Percentiles rank a stretch among this genome's conserved stretches.
phyloP scores from a whole-genome alignment of 2,113 vertebrate species.

The Corythaixoides concolor region DNA sequence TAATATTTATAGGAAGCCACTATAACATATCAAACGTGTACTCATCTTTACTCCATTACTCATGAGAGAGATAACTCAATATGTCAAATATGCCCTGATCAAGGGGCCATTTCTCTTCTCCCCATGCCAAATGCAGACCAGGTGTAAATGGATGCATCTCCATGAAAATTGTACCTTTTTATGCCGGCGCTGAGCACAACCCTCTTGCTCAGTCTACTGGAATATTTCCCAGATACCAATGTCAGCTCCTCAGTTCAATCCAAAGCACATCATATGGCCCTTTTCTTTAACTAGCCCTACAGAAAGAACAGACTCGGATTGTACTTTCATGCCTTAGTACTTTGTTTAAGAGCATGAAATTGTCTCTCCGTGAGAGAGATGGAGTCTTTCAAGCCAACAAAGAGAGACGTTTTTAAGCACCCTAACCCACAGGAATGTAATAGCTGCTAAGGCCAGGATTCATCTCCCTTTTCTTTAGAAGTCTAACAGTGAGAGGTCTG shows the following conservation, averaged over 20 bases:
- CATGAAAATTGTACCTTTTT: conserved; percentile 13
- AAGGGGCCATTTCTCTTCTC: conserved; percentile 57
- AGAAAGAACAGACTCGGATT: conserved; percentile 10
- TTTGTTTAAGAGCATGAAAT: conserved; percentile 64
- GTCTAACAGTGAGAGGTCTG: neutral
- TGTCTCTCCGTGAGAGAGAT: conserved; percentile 17
- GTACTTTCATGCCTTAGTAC: conserved; percentile 55
- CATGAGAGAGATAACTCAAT: conserved; percentile 39
- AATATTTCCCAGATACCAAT: conserved; percentile 41
- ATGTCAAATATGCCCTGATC: conserved; percentile 44
- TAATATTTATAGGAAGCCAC: conserved; percentile 60
- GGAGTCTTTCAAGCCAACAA: conserved; percentile 33
- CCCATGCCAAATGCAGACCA: conserved; percentile 26
- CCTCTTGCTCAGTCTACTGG: conserved; percentile 32
- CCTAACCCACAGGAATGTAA: conserved; percentile 22
- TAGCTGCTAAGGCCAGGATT: conserved; percentile 30
- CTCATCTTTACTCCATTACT: conserved; percentile 58
- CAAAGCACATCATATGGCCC: neutral
- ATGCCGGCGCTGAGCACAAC: neutral
- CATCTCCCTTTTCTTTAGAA: conserved; percentile 28
- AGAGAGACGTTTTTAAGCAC: conserved; percentile 9
- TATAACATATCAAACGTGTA: conserved; percentile 50
- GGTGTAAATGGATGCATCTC: conserved; percentile 57
- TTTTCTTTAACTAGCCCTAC: conserved; percentile 29
- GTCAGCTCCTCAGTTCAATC: conserved; percentile 26